Percentiles rank a stretch among this genome's conserved stretches.
phyloP scores from a whole-genome alignment of 2,888 invertebrate genomes.

The Melanargia galathea region DNA sequence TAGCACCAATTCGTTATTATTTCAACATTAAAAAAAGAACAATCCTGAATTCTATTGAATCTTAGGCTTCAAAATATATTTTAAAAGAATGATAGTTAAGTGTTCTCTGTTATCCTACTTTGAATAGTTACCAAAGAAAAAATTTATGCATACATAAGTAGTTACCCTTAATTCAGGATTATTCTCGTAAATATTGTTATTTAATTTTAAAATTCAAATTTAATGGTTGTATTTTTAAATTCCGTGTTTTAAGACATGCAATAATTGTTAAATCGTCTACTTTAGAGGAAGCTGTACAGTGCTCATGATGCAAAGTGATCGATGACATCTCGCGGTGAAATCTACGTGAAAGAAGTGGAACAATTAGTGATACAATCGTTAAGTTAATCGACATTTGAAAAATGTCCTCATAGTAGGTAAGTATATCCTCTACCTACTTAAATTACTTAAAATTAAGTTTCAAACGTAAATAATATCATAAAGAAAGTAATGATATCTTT shows the following conservation, averaged over 20 bases:
- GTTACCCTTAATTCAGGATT: constrained; percentile 7
- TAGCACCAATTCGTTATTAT: neutral
- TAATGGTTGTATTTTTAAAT: constrained; percentile 39
- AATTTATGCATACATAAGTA: neutral
- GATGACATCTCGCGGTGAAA: constrained; percentile 22
- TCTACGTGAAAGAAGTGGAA: neutral
- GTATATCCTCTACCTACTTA: too few relatives aligned
- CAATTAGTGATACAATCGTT: neutral
- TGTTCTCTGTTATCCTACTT: too few relatives aligned
- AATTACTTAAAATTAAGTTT: too few relatives aligned
- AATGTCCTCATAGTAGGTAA: too few relatives aligned
- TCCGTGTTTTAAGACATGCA: constrained; percentile 61
- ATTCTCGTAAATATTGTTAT: constrained; percentile 25
- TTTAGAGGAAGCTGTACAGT: constrained; percentile 30
- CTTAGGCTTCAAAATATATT: too few relatives aligned
- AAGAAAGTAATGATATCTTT: too few relatives aligned
- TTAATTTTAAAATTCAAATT: constrained; percentile 41
- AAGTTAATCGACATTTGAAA: too few relatives aligned
- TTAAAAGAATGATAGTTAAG: too few relatives aligned
- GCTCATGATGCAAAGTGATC: constrained; percentile 23
- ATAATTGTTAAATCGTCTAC: constrained; percentile 49
- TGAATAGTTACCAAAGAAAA: too few relatives aligned
- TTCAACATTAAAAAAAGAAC: neutral
- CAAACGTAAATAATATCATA: too few relatives aligned
- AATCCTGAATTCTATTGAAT: neutral